A percentile compares a stretch with the other conserved stretches of the same genome.
These are phyloP conservation scores for Dendrolimus kikuchii DNA, from an alignment of 1,140 invertebrate genomes.

Conservation along the genomic window DNA sequence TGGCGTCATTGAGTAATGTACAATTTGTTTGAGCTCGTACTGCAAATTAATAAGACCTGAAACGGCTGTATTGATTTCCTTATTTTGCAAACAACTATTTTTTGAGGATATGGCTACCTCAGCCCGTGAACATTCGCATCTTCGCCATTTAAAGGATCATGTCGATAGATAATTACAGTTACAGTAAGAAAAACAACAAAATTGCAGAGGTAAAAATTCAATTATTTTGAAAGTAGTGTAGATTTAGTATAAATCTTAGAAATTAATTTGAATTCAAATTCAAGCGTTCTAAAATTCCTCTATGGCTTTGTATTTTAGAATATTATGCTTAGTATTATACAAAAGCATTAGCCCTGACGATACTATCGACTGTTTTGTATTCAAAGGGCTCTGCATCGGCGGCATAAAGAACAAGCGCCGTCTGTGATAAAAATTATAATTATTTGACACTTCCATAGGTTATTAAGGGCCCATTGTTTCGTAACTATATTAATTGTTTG, in stretches of 20 bases:
- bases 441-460: constrained; percentile 32
- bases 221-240: neutral
- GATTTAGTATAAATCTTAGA: neutral
- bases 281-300: neutral
- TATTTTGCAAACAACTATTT: no score
- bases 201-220: no score
- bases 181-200: no score
- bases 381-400: constrained; percentile 38
- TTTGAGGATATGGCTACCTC: no score
- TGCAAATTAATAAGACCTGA: no score
- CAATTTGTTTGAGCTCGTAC: no score
- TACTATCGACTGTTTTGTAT: constrained; percentile 48
- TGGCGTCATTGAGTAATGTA: no score
- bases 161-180: no score
- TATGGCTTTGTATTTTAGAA: no score
- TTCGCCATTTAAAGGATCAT: no score
- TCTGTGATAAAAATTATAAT: constrained; percentile 57
- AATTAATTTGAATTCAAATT: neutral
- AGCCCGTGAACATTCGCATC: no score
- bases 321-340: neutral
- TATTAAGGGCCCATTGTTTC: constrained; percentile 27
- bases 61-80: no score
- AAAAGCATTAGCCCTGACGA: constrained; percentile 36
- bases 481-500: constrained; percentile 10
- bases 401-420: constrained; percentile 42